Conservation (phyloP, 2,797 vertebrate genomes). For the Pitangus sulphuratus region DNA sequence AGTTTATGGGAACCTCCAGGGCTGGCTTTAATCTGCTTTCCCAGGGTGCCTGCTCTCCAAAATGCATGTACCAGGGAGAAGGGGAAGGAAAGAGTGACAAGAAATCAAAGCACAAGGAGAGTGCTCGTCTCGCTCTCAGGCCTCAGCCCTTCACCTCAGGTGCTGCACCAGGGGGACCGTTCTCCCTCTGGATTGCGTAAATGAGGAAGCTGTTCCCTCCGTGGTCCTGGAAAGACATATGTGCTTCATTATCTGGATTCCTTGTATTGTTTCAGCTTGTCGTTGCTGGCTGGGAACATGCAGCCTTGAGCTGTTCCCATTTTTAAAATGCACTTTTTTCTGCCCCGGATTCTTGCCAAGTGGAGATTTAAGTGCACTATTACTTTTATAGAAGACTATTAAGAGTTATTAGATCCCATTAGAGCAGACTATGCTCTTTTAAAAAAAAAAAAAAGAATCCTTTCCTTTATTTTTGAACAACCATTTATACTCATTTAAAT, state of each 20-base stretch:
- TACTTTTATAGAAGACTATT: constrained; percentile 70
- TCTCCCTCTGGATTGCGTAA: constrained; percentile 29
- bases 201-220: constrained; percentile 61
- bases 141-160: constrained; percentile 25
- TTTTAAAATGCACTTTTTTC: constrained; percentile 68
- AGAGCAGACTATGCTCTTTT: constrained; percentile 52
- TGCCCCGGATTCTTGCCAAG: constrained; percentile 63
- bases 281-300: constrained; percentile 58
- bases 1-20: constrained; percentile 19
- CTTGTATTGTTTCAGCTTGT: constrained; percentile 77
- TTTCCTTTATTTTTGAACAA: constrained; percentile 54
- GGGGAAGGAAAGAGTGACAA: background rate
- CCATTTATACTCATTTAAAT: constrained; percentile 46
- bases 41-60: background rate
- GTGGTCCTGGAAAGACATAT: constrained; percentile 48
- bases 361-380: constrained; percentile 67
- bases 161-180: background rate
- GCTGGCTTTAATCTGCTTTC: constrained; percentile 51
- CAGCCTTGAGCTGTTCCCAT: constrained; percentile 71
- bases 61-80: background rate
- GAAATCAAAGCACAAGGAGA: background rate
- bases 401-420: constrained; percentile 71
- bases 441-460: constrained; percentile 11
- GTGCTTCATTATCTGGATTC: constrained; percentile 77
- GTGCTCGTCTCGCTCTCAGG: background rate